These are phyloP conservation scores for Centruroides sculpturatus DNA, from an alignment of 1,140 invertebrate genomes.

Conservation along the genomic window DNA sequence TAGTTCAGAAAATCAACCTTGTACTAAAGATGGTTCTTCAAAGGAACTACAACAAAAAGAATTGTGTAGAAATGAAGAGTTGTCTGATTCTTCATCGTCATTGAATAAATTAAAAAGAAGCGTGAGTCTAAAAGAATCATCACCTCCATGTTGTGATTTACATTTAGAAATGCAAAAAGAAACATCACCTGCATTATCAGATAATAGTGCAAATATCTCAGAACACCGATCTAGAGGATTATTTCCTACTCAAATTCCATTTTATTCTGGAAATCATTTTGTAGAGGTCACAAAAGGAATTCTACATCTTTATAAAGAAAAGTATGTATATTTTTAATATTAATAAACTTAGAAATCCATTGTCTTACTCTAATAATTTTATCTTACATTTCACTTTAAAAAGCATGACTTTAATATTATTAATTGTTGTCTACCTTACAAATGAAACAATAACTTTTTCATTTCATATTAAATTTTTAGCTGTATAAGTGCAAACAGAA, in stretches of 20 bases:
- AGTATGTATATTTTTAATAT: conserved; percentile 35
- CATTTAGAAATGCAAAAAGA: neutral
- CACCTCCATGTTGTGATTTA: neutral
- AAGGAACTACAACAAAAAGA: neutral
- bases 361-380: neutral
- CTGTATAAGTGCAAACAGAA: neutral
- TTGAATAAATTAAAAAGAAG: neutral
- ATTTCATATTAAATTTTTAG: no score
- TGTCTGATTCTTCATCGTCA: neutral
- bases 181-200: neutral
- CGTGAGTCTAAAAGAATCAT: neutral
- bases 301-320: conserved; percentile 90
- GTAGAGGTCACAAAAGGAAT: conserved; percentile 94
- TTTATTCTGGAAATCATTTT: conserved; percentile 90
- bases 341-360: conserved; percentile 14
- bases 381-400: conserved; percentile 1
- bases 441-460: no score
- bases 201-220: conserved; percentile 1
- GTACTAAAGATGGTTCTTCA: no score
- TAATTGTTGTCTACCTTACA: neutral
- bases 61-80: neutral
- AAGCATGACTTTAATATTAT: neutral
- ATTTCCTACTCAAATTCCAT: conserved; percentile 33
- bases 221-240: conserved; percentile 4
- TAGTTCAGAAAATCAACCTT: no score